These are phyloP conservation scores for Melieria picta DNA, from an alignment of 2,888 invertebrate species.

Conservation along the genomic window DNA sequence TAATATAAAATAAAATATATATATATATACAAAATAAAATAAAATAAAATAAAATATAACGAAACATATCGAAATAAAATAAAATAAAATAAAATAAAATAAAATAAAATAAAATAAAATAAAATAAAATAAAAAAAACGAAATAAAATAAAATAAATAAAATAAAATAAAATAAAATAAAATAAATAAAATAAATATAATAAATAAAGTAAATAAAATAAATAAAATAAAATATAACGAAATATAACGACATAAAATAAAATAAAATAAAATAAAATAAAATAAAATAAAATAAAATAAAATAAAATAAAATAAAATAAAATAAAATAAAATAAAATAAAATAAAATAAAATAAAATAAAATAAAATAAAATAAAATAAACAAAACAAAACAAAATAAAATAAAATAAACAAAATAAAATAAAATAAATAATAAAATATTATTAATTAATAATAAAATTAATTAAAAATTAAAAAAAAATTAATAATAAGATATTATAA, in stretches of 20 bases:
- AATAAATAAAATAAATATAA: slow-evolving; percentile 13
- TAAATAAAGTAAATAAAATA: slow-evolving; percentile 13
- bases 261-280: slow-evolving; percentile 8
- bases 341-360: neutral
- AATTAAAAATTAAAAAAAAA: too few relatives aligned
- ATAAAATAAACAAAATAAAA: neutral
- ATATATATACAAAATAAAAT: slow-evolving; percentile 13
- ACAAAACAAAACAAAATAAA: neutral
- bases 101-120: neutral
- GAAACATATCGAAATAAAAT: neutral
- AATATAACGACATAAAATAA: neutral
- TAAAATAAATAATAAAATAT: neutral
- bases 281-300: neutral
- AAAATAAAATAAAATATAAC: slow-evolving; percentile 9
- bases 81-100: neutral
- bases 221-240: neutral
- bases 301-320: neutral
- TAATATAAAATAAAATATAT: slow-evolving; percentile 31
- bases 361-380: neutral
- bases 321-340: neutral
- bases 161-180: neutral
- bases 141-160: slow-evolving; percentile 13
- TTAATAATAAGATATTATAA: too few relatives aligned
- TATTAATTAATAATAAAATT: too few relatives aligned
- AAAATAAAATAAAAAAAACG: neutral